Evolutionary conservation across 2,113 vertebrate genomes (phyloP).

Genomic region (Asarcornis scutulata): DNA sequence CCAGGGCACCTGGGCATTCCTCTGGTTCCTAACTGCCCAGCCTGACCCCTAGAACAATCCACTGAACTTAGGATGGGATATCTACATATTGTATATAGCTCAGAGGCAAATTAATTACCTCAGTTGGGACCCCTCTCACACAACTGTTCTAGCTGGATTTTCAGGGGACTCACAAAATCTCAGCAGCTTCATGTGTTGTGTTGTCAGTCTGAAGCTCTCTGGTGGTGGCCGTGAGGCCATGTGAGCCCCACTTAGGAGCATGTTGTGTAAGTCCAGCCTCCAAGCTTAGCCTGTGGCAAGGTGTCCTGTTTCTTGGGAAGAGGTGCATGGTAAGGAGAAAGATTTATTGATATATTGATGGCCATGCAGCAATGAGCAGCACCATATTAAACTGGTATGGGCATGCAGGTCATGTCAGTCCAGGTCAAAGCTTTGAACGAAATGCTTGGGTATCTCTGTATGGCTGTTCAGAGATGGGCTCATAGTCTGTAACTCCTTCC

Average conservation of each 20-base stretch:
- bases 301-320: neutral
- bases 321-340: neutral
- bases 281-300: neutral
- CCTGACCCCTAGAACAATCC: neutral
- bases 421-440: neutral
- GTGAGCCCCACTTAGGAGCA: accelerated
- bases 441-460: neutral
- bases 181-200: neutral
- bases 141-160: neutral
- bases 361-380: neutral
- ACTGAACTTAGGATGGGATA: accelerated
- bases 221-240: neutral
- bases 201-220: neutral
- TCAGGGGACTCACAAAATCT: neutral
- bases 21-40: neutral
- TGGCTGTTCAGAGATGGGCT: neutral
- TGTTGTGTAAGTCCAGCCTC: accelerated
- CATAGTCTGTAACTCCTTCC: neutral
- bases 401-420: neutral
- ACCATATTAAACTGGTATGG: accelerated
- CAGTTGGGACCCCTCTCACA: too few species aligned
- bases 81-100: accelerated
- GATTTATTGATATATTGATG: neutral
- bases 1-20: neutral
- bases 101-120: neutral